phyloP scores from a whole-genome alignment of 1,140 invertebrate genomes.

The Leptonema lineaticorne region DNA sequence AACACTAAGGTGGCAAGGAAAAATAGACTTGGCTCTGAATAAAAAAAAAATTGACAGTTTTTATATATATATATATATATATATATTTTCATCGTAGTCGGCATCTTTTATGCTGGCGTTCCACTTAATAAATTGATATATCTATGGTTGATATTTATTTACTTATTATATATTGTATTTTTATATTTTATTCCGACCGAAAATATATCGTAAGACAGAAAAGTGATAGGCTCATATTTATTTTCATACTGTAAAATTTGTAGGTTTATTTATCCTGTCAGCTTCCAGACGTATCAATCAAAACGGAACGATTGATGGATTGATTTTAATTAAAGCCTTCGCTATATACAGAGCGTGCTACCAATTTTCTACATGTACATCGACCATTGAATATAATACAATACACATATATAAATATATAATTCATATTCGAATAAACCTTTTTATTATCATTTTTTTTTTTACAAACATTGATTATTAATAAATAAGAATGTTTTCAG shows the following conservation, averaged over 20 bases:
- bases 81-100: too few relatives aligned
- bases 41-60: constrained; percentile 11
- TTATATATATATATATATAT: not conserved
- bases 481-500: too few relatives aligned
- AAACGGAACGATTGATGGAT: constrained; percentile 18
- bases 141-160: too few relatives aligned
- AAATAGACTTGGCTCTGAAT: too few relatives aligned
- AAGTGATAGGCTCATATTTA: constrained; percentile 2
- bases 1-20: too few relatives aligned
- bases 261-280: constrained; percentile 18
- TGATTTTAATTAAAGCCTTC: constrained; percentile 15
- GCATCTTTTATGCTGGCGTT: not conserved
- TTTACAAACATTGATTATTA: too few relatives aligned
- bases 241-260: constrained; percentile 14
- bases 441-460: too few relatives aligned
- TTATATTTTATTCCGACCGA: not conserved
- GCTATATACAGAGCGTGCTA: not conserved
- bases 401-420: too few relatives aligned
- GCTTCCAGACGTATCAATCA: constrained; percentile 9
- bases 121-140: not conserved
- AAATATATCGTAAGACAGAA: too few relatives aligned
- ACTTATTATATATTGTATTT: not conserved
- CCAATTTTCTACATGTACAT: not conserved
- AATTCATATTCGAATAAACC: too few relatives aligned
- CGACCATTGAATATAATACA: not conserved